Conservation (phyloP, 2,797 vertebrate species). For the Holocentrus rufus region DNA sequence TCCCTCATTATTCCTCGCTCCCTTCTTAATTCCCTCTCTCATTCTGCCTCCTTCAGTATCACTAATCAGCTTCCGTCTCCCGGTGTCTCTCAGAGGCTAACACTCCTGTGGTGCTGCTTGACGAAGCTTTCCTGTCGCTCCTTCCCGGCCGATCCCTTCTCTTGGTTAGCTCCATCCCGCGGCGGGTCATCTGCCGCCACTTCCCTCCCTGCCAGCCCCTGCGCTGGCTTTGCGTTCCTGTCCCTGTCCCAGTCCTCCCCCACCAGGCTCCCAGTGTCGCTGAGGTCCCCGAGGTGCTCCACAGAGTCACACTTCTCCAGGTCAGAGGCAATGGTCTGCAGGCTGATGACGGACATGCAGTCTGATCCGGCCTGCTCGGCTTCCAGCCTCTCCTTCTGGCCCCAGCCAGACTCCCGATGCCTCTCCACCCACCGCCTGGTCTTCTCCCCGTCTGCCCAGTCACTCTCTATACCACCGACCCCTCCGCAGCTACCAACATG, state of each 20-base stretch:
- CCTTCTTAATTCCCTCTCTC: constrained; percentile 10
- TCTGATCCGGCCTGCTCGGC: constrained; percentile 73
- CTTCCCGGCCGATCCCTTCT: constrained; percentile 30
- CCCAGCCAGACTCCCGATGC: constrained; percentile 78
- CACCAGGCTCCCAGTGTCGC: constrained; percentile 82
- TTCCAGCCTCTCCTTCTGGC: constrained; percentile 71
- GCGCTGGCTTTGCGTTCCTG: constrained; percentile 60
- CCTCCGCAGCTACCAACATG: constrained; percentile 47
- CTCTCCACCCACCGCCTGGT: constrained; percentile 80
- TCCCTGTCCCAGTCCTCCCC: constrained; percentile 65
- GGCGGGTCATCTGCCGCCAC: background rate
- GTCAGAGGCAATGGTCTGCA: constrained; percentile 91
- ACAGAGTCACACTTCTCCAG: constrained; percentile 92
- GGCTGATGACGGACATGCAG: constrained; percentile 86
- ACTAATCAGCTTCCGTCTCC: background rate
- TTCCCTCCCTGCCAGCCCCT: constrained; percentile 25
- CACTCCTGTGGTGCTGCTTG: constrained; percentile 81
- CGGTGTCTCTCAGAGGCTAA: constrained; percentile 75
- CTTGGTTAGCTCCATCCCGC: constrained; percentile 1
- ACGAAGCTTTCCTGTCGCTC: constrained; percentile 73
- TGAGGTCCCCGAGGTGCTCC: constrained; percentile 85
- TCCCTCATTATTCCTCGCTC: background rate
- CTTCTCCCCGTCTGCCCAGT: constrained; percentile 79
- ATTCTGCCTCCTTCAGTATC: background rate
- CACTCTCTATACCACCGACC: constrained; percentile 54